phyloP scores from a whole-genome alignment of 2,888 invertebrate genomes.

The Standfussiana lucernea region DNA sequence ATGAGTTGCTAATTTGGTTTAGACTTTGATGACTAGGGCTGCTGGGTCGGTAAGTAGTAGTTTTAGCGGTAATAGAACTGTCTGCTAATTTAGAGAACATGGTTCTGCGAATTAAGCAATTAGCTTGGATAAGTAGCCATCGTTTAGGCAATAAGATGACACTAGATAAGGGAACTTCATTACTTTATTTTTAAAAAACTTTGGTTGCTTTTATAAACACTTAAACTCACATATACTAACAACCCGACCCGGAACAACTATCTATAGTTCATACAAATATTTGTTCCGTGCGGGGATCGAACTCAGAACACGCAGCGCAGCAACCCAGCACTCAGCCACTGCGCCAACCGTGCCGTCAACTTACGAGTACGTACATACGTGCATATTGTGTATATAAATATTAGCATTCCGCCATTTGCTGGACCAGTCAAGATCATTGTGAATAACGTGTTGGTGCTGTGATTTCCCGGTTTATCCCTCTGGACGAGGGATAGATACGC shows the following conservation, averaged over 20 bases:
- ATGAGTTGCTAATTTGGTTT: slow-evolving; percentile 30
- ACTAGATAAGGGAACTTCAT: neutral
- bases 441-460: neutral
- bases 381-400: too few species aligned
- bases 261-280: too few species aligned
- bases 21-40: neutral
- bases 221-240: too few species aligned
- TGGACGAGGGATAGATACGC: neutral
- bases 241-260: too few species aligned
- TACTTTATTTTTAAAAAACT: too few species aligned
- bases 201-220: too few species aligned
- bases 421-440: neutral
- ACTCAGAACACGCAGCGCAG: too few species aligned
- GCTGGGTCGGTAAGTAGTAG: neutral
- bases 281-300: too few species aligned
- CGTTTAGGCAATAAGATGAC: neutral
- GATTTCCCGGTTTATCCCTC: neutral
- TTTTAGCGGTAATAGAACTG: neutral
- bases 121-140: neutral
- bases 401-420: neutral
- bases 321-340: too few species aligned
- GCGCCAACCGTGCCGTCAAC: too few species aligned
- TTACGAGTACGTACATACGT: too few species aligned
- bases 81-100: neutral
- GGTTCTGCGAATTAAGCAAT: neutral